Conservation (phyloP, 1,140 invertebrate genomes). For the Solenopsis invicta region DNA sequence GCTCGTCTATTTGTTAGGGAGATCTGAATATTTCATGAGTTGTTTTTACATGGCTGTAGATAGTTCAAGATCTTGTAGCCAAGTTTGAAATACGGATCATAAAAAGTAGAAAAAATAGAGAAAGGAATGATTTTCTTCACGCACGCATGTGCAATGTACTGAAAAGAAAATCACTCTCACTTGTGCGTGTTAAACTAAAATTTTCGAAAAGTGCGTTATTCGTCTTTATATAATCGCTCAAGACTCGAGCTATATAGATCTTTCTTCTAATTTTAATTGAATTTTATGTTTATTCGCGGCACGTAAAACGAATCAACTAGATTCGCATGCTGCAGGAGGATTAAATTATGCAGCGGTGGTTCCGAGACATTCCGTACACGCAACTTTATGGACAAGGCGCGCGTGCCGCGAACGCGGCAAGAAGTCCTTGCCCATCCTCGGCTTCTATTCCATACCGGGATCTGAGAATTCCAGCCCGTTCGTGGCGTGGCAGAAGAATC, state of each 20-base stretch:
- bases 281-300: not conserved
- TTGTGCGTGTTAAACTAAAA: not conserved
- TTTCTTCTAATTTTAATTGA: not conserved
- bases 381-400: conserved; percentile 28
- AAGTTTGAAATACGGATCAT: not conserved
- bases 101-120: not conserved
- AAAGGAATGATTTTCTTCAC: not conserved
- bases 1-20: conserved; percentile 45
- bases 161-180: not conserved
- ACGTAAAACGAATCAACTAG: not conserved
- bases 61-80: not conserved
- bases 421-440: conserved; percentile 4
- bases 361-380: not conserved
- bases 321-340: not conserved
- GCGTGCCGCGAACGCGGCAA: conserved; percentile 28
- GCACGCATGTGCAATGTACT: too few species aligned
- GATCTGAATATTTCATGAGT: conserved; percentile 44
- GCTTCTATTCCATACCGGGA: conserved; percentile 22
- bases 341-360: not conserved
- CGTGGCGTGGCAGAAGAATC: conserved; percentile 35
- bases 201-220: not conserved
- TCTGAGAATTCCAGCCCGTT: conserved; percentile 47
- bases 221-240: not conserved
- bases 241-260: not conserved
- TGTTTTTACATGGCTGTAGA: not conserved